Evolutionary conservation across 2,113 vertebrate species (phyloP), one percentile per base, ranked within the genome.

Genomic region (Chloropsis cyanopogon): DNA sequence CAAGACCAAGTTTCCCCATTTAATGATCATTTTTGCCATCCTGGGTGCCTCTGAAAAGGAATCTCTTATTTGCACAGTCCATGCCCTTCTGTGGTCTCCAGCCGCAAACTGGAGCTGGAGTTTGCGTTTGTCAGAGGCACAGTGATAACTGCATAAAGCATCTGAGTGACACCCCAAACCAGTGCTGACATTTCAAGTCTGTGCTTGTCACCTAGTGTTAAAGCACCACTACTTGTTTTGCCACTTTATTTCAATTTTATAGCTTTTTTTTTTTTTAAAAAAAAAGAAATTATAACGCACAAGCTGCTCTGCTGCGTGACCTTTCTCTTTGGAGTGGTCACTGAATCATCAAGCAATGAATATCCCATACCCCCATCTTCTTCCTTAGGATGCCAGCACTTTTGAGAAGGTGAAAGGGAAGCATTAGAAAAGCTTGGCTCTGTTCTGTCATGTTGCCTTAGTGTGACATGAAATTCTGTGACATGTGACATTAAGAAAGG

Each of bases 401-500:
- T 97, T 91, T 75, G 71, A 97, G 94, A 54, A 88, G 82, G 75
- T 46, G 66, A 91, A 81, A n/a, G 53, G 70, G 53, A 68, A 78
- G 59, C 59, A 65, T 91, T 87, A 92, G 93, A 70, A 97, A 94
- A 97, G 89, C 90, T 93, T 92, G 91, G 77, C 70, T 54, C 91
- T 87, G 92, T 95, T 96, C 96, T 98, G 97, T 98, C 98, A 97
- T 71, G 44, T 95, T 97, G 95, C 95, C 94, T 84, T 88, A 88
- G 69, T 69, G 96, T 97, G 98, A 98, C 96, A 98, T 97, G 94
- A 98, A 97, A 96, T 85, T 93, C 85, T 96, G 93, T 95, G 98
- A 98, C 96, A 80, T 97, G 72, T 98, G 98, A 97, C 98, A 98
- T 98, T 97, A 97, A 98, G 92, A 98, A 98, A 98, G 98, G 98